Conservation (phyloP, 2,113 vertebrate species). For the Arothron firmamentum region DNA sequence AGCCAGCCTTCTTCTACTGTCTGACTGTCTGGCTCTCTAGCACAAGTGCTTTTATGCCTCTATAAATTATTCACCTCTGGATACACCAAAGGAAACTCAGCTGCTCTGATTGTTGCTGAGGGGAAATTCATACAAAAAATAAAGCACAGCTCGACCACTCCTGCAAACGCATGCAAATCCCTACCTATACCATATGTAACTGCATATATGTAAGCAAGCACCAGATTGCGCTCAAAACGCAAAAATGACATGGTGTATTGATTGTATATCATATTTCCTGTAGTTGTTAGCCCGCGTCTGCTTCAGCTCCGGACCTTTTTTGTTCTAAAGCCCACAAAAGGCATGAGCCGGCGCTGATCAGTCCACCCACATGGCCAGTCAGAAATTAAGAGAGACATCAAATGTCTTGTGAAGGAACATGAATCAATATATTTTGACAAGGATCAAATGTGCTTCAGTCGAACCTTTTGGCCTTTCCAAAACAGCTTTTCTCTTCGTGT, state of each 20-base stretch:
- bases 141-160: not conserved
- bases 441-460: slow-evolving; percentile 71
- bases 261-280: not conserved
- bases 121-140: slow-evolving; percentile 63
- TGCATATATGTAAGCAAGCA: not conserved
- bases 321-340: slow-evolving; percentile 12
- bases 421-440: slow-evolving; percentile 77
- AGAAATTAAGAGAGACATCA: slow-evolving; percentile 72
- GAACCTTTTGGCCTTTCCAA: slow-evolving; percentile 64
- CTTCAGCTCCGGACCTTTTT: too few relatives aligned
- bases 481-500: slow-evolving; percentile 57
- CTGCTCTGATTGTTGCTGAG: slow-evolving; percentile 75
- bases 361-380: slow-evolving; percentile 50
- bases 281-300: too few relatives aligned
- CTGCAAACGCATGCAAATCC: slow-evolving; percentile 20
- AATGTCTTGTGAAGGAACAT: slow-evolving; percentile 61
- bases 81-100: slow-evolving; percentile 76
- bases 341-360: slow-evolving; percentile 27
- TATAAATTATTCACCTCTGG: slow-evolving; percentile 80
- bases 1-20: slow-evolving; percentile 58
- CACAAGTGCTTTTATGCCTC: slow-evolving; percentile 76
- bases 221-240: not conserved
- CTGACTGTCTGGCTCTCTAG: slow-evolving; percentile 70
- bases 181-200: not conserved
- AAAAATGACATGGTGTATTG: not conserved